These are phyloP conservation scores for Pantherophis guttatus DNA, from an alignment of 2,113 vertebrate species.

Conservation along the genomic window DNA sequence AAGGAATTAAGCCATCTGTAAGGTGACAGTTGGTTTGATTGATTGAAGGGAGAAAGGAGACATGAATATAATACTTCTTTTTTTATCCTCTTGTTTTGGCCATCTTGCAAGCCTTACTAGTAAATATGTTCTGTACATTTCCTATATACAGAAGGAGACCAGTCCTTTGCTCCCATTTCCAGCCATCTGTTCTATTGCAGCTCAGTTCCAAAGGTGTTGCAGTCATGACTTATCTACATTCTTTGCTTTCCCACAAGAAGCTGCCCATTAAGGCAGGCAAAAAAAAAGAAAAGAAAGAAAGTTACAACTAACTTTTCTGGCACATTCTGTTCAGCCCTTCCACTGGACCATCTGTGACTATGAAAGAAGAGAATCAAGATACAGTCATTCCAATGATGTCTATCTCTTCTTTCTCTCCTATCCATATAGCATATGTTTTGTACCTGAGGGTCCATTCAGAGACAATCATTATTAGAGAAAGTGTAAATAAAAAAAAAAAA, in stretches of 20 bases:
- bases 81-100: background rate
- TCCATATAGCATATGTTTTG: background rate
- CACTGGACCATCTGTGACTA: background rate
- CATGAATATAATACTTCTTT: conserved; percentile 38
- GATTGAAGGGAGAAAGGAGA: background rate
- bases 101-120: background rate
- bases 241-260: background rate
- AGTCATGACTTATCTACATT: background rate
- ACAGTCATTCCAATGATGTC: background rate
- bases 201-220: background rate
- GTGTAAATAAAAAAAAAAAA: background rate
- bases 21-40: conserved; percentile 59
- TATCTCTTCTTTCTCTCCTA: background rate
- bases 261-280: background rate
- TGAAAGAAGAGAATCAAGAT: background rate
- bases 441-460: background rate
- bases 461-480: background rate
- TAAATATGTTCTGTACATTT: background rate
- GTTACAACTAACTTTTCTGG: background rate
- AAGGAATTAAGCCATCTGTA: conserved; percentile 65
- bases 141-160: background rate
- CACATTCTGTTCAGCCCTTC: background rate
- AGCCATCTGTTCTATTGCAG: background rate
- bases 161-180: background rate
- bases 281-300: background rate